Evolutionary conservation across 1,140 invertebrate genomes (phyloP).

Genomic region (Papilio dardanus): DNA sequence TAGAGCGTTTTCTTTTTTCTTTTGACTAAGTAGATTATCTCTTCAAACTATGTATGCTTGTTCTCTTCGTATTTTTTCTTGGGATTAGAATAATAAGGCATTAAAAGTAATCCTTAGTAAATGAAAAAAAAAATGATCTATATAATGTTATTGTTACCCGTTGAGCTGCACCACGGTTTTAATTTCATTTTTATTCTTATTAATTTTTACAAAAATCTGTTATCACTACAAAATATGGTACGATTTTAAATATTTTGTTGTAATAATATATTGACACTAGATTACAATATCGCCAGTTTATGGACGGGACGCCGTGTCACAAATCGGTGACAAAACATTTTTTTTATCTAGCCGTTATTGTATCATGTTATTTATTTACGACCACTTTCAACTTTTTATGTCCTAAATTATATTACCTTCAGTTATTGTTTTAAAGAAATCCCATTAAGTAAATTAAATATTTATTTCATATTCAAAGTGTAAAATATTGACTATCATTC

Average conservation of each 20-base stretch:
- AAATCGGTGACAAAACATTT: constrained; percentile 21
- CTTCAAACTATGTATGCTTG: constrained; percentile 24
- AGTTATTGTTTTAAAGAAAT: not conserved
- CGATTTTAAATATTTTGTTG: not conserved
- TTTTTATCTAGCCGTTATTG: not conserved
- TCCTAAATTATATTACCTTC: not conserved
- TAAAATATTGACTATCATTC: too few species aligned
- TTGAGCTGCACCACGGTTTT: too few species aligned
- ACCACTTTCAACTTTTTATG: not conserved
- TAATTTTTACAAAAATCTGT: too few species aligned
- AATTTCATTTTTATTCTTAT: too few species aligned
- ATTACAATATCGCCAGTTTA: constrained; percentile 24
- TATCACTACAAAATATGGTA: too few species aligned
- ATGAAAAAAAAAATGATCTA: too few species aligned
- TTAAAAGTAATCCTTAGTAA: too few species aligned
- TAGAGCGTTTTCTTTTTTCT: constrained; percentile 41
- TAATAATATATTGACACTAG: constrained; percentile 10
- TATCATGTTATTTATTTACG: constrained; percentile 8
- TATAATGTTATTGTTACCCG: too few species aligned
- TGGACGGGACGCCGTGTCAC: not conserved
- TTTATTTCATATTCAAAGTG: not conserved
- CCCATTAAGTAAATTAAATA: not conserved
- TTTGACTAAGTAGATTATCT: constrained; percentile 24
- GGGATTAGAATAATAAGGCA: too few species aligned
- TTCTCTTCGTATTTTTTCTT: constrained; percentile 15